Evolutionary conservation across 2,888 invertebrate genomes (phyloP), one percentile per base, ranked within the genome.

Genomic region (Amiota communis): DNA sequence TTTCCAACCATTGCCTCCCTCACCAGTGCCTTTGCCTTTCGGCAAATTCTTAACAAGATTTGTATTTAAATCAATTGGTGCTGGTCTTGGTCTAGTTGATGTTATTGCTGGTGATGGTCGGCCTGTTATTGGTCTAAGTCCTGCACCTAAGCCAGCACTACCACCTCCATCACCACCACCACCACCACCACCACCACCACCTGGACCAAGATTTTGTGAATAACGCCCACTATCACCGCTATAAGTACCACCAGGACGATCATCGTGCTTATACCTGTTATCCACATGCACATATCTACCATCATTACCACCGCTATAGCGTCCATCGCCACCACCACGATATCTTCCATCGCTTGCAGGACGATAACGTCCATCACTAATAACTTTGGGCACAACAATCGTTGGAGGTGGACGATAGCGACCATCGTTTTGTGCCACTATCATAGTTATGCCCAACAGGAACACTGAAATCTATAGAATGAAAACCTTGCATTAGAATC

Each of bases 281-380:
- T 88, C 89, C 49, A 90, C 80, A 78, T 93, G 93, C 82, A 91
- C 85, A 85, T 93, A 93, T 79, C 91, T 91, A 1, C 88, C 89
- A 70, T 87, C 87, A 70, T 83, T 85, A 8, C 76, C 82, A 1
- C 86, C 83, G 0, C 79, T 59, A 74, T 89, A 89, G 36, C 85
- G 82, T n/a, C 89, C 90, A 77, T 88, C 88, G 71, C 73, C 77
- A 20, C 71, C 77, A 1, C 85, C 81, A 63, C 86, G 82, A 84
- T 92, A 93, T 77, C 90, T 91, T 4, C 88, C 89, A 75, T 85
- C 86, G 17, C 76, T 74, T 4, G 64, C 78, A 1, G 84, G 75
- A 6, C 77, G 76, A 79, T 88, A 89, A 20, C 86, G 82, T 15
- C 89, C 89, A 74, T 84, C 87, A 59, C 13, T 20, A 20, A 59